Percentiles rank a stretch among this genome's conserved stretches.
These are phyloP conservation scores for Nebria salina DNA, from an alignment of 2,888 invertebrate genomes.

Conservation along the genomic window DNA sequence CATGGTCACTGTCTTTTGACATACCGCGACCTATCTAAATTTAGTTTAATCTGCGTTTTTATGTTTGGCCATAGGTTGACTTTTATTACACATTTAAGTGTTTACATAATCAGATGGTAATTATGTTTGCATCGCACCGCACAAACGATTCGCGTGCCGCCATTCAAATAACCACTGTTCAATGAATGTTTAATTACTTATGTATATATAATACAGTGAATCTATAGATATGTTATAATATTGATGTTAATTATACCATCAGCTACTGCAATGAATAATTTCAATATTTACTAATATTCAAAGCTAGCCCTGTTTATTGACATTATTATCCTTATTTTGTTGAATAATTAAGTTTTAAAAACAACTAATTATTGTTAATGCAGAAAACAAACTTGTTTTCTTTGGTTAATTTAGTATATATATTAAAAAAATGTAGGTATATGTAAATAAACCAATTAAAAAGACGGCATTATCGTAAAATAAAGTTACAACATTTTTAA, in stretches of 20 bases:
- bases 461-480: too few species aligned
- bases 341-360: too few species aligned
- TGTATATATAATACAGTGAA: neutral
- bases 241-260: neutral
- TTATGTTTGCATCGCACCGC: neutral
- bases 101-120: neutral
- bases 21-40: neutral
- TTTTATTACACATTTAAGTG: slow-evolving; percentile 12
- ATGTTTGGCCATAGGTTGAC: slow-evolving; percentile 16
- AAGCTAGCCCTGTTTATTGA: too few species aligned
- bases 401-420: too few species aligned
- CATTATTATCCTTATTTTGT: too few species aligned
- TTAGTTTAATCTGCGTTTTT: slow-evolving; percentile 16
- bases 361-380: too few species aligned
- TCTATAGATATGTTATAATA: neutral
- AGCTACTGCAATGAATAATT: too few species aligned
- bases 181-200: neutral
- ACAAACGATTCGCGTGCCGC: neutral
- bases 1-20: slow-evolving; percentile 8
- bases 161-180: neutral
- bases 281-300: too few species aligned
- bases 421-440: too few species aligned
- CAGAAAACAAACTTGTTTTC: too few species aligned
- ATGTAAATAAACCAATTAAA: too few species aligned
- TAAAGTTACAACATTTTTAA: too few species aligned